Conservation (phyloP, 2,888 invertebrate genomes). For the Phytoseiulus persimilis region DNA sequence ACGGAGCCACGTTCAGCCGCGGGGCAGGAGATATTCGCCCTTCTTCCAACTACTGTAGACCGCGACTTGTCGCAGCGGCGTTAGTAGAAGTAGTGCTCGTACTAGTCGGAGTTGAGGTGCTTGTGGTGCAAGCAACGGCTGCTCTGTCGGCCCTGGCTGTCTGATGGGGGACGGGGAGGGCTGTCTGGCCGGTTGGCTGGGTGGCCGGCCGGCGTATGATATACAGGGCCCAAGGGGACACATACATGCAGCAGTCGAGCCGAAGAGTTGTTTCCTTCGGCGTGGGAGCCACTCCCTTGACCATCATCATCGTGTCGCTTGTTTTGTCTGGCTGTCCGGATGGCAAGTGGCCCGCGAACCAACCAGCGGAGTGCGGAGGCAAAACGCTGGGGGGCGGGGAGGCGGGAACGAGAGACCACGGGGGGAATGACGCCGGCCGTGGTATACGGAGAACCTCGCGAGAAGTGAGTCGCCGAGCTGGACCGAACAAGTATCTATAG, state of each 20-base stretch:
- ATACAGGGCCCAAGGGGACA: not conserved
- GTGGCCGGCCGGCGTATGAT: not conserved
- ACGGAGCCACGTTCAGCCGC: not conserved
- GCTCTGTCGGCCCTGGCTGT: not conserved
- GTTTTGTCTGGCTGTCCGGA: not conserved
- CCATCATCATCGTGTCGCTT: not conserved
- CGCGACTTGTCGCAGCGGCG: not conserved
- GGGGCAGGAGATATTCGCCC: not conserved
- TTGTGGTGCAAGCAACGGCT: not conserved
- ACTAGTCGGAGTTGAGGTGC: not conserved
- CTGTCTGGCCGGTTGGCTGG: not conserved
- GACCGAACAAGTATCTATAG: not conserved
- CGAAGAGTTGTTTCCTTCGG: not conserved
- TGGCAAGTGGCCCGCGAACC: not conserved
- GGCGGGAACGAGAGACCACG: not conserved
- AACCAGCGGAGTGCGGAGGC: not conserved
- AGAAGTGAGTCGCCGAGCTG: too few relatives aligned
- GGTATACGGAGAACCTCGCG: not conserved
- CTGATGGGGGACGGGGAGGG: too few relatives aligned
- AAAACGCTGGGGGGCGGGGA: not conserved
- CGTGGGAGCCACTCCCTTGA: not conserved
- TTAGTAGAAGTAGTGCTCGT: not conserved
- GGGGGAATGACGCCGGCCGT: not conserved
- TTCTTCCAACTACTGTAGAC: not conserved
- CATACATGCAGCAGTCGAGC: not conserved